Conservation (phyloP, 2,113 vertebrate genomes). For the Abramis brama region DNA sequence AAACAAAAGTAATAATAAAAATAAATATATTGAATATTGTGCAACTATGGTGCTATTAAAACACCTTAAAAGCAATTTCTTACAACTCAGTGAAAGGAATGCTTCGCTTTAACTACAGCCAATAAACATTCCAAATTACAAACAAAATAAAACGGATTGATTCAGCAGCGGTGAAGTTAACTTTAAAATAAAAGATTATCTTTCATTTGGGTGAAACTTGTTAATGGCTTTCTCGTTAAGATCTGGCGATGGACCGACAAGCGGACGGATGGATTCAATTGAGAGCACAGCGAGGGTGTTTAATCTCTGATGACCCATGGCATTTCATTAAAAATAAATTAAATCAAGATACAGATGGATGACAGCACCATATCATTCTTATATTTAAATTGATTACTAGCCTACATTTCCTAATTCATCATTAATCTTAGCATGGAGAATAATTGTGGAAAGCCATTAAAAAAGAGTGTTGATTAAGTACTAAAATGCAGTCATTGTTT, state of each 20-base stretch:
- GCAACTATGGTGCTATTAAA: neutral
- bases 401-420: neutral
- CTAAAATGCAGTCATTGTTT: neutral
- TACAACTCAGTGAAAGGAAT: neutral
- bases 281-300: neutral
- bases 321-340: slow-evolving; percentile 13
- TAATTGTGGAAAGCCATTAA: neutral
- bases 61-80: neutral
- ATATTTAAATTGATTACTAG: slow-evolving; percentile 1
- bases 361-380: neutral
- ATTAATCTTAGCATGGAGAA: neutral
- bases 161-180: neutral
- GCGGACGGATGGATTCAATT: neutral
- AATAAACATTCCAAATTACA: neutral
- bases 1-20: neutral
- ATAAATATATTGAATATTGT: neutral
- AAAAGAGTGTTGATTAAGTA: neutral
- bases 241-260: neutral
- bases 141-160: neutral
- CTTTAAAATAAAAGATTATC: neutral
- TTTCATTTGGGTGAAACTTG: neutral
- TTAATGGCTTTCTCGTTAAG: neutral
- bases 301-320: neutral
- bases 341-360: neutral
- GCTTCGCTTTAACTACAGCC: neutral